Evolutionary conservation across 2,113 vertebrate genomes (phyloP).

Genomic region (Puma concolor): DNA sequence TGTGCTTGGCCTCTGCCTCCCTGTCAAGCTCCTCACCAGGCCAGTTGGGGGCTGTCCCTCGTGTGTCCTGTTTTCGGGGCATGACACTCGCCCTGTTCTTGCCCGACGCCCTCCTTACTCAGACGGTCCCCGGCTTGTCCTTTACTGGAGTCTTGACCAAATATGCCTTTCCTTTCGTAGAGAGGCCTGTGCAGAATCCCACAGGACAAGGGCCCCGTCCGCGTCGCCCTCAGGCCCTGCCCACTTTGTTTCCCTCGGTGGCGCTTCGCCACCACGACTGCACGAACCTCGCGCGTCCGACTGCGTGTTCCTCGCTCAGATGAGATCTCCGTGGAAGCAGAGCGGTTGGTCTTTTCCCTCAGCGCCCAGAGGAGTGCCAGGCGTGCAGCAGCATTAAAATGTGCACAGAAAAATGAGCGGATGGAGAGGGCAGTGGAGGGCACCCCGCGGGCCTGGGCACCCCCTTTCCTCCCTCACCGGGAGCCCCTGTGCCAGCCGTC

Average conservation of each 20-base stretch:
- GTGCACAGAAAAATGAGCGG: neutral
- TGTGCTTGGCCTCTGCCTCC: neutral
- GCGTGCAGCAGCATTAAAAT: neutral
- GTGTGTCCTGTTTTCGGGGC: too few relatives aligned
- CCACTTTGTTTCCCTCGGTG: neutral
- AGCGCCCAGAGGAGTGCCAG: neutral
- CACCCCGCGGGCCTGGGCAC: too few relatives aligned
- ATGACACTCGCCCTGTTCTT: neutral
- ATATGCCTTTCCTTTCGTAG: accelerated
- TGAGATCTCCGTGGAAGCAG: neutral
- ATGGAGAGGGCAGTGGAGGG: too few relatives aligned
- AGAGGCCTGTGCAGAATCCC: neutral
- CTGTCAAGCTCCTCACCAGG: neutral
- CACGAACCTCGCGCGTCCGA: too few relatives aligned
- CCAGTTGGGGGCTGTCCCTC: neutral
- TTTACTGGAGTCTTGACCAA: neutral
- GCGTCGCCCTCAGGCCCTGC: neutral
- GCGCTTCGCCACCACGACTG: neutral
- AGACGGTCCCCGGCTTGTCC: neutral
- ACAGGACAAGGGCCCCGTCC: accelerated
- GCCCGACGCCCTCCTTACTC: neutral
- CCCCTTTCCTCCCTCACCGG: neutral
- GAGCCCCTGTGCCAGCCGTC: neutral
- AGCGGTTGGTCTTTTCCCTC: too few relatives aligned
- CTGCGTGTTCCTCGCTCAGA: neutral